Percentiles rank a stretch among this genome's conserved stretches.
These are phyloP conservation scores for Sternotherus odoratus DNA, from an alignment of 2,797 vertebrate genomes.

Conservation along the genomic window DNA sequence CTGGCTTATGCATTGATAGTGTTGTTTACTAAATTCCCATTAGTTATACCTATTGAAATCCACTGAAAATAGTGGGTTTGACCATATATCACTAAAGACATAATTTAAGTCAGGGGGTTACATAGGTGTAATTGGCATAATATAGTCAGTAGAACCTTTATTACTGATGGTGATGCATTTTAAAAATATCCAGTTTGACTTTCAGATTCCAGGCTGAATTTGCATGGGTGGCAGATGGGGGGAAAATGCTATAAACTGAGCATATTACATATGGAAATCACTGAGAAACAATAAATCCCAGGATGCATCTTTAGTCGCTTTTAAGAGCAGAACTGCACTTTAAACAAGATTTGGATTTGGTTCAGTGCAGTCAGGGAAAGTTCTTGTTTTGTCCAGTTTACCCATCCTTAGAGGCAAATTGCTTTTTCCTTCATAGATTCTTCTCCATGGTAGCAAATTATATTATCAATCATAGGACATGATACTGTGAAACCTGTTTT, in stretches of 20 bases:
- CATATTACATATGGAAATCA: neutral
- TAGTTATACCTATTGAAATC: neutral
- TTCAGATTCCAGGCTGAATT: neutral
- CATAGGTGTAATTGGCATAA: neutral
- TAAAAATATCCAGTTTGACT: neutral
- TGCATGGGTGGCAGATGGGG: neutral
- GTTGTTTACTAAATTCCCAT: neutral
- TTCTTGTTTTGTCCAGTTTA: conserved; percentile 34
- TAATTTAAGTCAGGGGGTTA: neutral
- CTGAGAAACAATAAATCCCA: neutral
- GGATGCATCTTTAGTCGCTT: neutral
- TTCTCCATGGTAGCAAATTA: neutral
- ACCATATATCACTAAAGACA: neutral
- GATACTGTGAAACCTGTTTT: neutral
- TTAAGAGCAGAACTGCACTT: conserved; percentile 21
- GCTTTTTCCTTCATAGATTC: neutral
- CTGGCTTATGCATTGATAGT: neutral
- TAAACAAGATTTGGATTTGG: neutral
- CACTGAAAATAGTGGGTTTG: neutral
- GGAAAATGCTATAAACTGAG: neutral
- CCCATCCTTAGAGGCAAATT: conserved; percentile 7
- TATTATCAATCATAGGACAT: neutral
- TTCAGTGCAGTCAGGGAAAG: neutral
- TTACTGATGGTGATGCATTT: neutral
- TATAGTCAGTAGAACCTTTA: neutral